These are phyloP conservation scores for Paramuricea clavata DNA, from an alignment of 92 coral and sea anemone species.

Conservation along the genomic window DNA sequence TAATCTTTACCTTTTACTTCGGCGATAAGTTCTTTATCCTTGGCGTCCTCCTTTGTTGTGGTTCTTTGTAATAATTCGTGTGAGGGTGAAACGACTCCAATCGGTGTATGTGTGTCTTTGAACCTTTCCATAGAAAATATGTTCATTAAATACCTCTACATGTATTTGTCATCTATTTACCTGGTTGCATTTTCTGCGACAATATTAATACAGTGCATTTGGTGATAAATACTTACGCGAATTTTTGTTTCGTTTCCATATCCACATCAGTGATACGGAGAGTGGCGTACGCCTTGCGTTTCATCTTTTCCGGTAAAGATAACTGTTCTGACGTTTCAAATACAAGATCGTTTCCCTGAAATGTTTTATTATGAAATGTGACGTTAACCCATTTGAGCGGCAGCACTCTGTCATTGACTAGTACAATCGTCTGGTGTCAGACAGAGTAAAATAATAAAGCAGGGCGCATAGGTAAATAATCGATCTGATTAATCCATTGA, in stretches of 20 bases:
- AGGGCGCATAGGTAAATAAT: too few relatives aligned
- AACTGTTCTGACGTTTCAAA: constrained; percentile 84
- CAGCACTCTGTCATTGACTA: too few relatives aligned
- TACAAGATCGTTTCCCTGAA: constrained; percentile 86
- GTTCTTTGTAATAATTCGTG: constrained; percentile 37
- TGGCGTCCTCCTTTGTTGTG: constrained; percentile 53
- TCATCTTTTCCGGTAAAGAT: constrained; percentile 87
- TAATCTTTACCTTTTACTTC: constrained; percentile 93
- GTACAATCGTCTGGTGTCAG: too few relatives aligned
- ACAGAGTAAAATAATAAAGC: too few relatives aligned
- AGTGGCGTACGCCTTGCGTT: constrained; percentile 76
- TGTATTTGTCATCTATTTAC: too few relatives aligned
- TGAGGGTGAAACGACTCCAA: constrained; percentile 29
- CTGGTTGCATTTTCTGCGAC: too few relatives aligned
- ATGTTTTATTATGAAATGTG: background rate
- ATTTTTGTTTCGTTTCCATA: constrained; percentile 79
- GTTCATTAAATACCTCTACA: background rate
- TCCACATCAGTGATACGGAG: constrained; percentile 93
- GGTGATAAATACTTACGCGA: constrained; percentile 71
- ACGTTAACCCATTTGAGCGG: too few relatives aligned
- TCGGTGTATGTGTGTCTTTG: constrained; percentile 27
- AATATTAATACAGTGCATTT: background rate
- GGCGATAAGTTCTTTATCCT: constrained; percentile 67
- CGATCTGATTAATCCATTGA: too few relatives aligned
- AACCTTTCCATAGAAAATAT: constrained; percentile 1